Conservation (phyloP, 2,797 vertebrate species). For the Pseudochirops cupreus region DNA sequence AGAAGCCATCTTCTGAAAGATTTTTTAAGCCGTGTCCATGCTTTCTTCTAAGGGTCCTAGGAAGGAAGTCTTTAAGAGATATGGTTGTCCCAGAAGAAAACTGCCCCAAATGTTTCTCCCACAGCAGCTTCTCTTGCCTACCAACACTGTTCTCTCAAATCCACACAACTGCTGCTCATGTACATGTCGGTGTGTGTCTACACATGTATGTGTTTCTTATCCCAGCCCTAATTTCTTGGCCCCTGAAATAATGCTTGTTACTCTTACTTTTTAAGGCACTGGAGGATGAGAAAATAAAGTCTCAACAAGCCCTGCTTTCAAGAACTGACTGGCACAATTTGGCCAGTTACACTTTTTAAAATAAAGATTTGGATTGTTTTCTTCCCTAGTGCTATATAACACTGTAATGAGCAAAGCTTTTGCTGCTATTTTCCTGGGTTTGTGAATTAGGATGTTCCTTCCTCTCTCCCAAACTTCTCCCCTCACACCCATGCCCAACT, state of each 20-base stretch:
- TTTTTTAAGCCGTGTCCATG: not conserved
- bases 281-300: slow-evolving; percentile 60
- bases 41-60: not conserved
- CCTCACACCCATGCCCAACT: not conserved
- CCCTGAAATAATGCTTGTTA: slow-evolving; percentile 3
- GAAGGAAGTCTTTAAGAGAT: slow-evolving; percentile 12
- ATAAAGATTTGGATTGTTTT: slow-evolving; percentile 50
- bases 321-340: slow-evolving; percentile 57
- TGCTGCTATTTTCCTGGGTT: slow-evolving; percentile 72
- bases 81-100: slow-evolving; percentile 39
- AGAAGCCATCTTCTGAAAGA: not conserved
- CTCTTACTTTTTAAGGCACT: slow-evolving; percentile 44
- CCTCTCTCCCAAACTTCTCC: not conserved
- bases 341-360: slow-evolving; percentile 7
- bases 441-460: slow-evolving; percentile 44
- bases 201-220: slow-evolving; percentile 21
- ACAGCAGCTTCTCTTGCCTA: slow-evolving; percentile 19
- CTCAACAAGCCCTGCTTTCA: slow-evolving; percentile 65
- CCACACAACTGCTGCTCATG: slow-evolving; percentile 35
- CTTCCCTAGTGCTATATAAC: slow-evolving; percentile 50
- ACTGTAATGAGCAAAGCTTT: slow-evolving; percentile 60
- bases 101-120: slow-evolving; percentile 24
- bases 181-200: slow-evolving; percentile 17
- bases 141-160: not conserved
- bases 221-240: slow-evolving; percentile 26